Base-by-base conservation (phyloP, 2,797 vertebrate species). In the Falco concolor region DNA sequence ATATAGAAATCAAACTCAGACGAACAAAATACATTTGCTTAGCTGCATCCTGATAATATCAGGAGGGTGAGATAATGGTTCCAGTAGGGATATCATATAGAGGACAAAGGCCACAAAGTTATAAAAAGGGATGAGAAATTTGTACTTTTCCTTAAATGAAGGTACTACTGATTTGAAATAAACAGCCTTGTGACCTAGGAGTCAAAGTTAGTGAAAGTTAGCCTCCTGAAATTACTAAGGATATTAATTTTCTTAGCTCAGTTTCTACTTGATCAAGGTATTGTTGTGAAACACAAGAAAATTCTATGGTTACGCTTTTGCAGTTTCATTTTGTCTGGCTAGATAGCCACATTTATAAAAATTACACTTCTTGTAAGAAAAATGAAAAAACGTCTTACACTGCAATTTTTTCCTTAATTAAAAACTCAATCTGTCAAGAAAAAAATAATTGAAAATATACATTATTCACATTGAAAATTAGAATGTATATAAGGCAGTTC, bases 331-430 rank as follows among this genome's bases (percentile, higher is more conserved):
- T 92, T 92, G 28, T 50, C 83, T 36, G 30, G 34, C 59, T 82
- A 65, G 69, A 86, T 90, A 70, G 82, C 36, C 13, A 34, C 42
- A 47, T 94, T 84, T 90, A 88, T 90, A 81, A 90, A 91, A 95
- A 78, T 64, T 25, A 61, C 2, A 6, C 17, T 81, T 91, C 49
- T 78, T 88, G 49, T 19, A 78, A 84, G 61, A 95, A 94, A 83
- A 95, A 87, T 77, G 38, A 32, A 69, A 38, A 80, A 85, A 19
- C 23, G n/a, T 81, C 79, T 47, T 90, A 47, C 53, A 10, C 34
- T 88, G 85, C 91, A 75, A 0, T 50, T 86, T 94, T 93, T 86
- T 60, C 87, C 87, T 84, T 95, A 96, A 93, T 96, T 96, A 96
- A 90, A 94, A 85, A 61, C 65, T 84, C 76, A 53, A n/a, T 96